Base-by-base conservation (phyloP, 2,113 vertebrate species). In the Corythornis madagascariensis region DNA sequence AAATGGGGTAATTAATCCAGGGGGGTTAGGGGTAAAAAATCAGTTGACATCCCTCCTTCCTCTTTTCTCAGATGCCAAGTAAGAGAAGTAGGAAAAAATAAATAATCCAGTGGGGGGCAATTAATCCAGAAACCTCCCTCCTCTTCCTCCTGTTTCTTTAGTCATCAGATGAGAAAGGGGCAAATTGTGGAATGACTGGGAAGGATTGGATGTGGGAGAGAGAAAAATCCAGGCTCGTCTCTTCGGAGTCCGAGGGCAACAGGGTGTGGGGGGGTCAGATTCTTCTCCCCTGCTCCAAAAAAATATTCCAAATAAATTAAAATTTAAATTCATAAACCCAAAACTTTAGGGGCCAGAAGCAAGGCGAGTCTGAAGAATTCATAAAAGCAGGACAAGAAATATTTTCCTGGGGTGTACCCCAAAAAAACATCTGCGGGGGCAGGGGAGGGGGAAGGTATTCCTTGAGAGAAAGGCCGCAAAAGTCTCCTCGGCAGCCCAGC, bases 221-320 rank as follows among this genome's bases (percentile, higher is more conserved):
- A 85, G 79, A 91, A 92, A 93, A 94, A 94, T 92, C 89, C 95
- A 91, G 92, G 89, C 89, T 94, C 90, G 82, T 93, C 88, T 92
- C 82, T 93, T 89, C 91, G 69, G 91, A 88, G 92, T 89, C 92
- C 83, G 86, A 91, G 92, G 90, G 92, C 88, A 91, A 89, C 90
- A 83, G 78, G 77, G 81, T 64, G 78, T 19, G 60, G 77, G 73
- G 66, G 77, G 53, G 71, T 83, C 88, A 83, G 76, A 83, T 86
- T 91, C 89, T 96, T 93, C 78, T 93, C 81, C 87, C 85, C 83
- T 67, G 85, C 89, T 83, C 87, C 86, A 86, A 78, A 95, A 89
- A 95, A 89, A 95, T 95, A 93, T 84, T 91, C 89, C 87, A 77
- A 96, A 96, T 92, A 95, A 96, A 95, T 96, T 93, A 95, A 89